phyloP scores from a whole-genome alignment of 2,888 invertebrate species.

The Pachycephus smyrnensis region DNA sequence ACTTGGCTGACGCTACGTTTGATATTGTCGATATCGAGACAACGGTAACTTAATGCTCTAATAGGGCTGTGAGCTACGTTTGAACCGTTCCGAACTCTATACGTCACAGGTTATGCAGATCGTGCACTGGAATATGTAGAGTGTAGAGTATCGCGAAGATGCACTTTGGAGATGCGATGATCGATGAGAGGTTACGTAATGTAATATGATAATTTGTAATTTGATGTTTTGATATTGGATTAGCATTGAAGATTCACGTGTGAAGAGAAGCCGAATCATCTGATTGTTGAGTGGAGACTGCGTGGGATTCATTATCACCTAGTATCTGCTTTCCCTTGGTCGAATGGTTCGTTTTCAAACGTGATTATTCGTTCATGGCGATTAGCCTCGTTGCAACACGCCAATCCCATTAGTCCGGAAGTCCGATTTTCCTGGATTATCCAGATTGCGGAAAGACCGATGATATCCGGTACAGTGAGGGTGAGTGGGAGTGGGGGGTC shows the following conservation, averaged over 20 bases:
- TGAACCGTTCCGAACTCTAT: background rate
- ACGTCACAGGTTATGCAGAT: background rate
- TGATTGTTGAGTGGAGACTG: background rate
- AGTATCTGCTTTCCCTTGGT: background rate
- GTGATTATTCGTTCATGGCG: background rate
- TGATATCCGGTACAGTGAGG: background rate
- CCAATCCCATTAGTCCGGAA: background rate
- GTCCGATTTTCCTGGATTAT: background rate
- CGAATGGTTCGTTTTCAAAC: background rate
- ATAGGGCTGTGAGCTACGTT: background rate
- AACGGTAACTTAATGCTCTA: background rate
- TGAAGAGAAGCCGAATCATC: background rate
- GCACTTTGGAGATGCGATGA: background rate
- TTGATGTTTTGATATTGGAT: background rate
- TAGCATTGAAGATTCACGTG: background rate
- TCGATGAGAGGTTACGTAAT: background rate
- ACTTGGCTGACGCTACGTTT: background rate
- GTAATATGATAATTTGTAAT: background rate
- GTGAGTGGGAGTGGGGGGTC: background rate
- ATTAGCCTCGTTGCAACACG: background rate
- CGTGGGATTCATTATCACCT: background rate
- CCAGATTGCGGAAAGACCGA: background rate
- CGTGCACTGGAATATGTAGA: background rate
- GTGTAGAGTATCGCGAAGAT: background rate
- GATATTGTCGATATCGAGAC: constrained; percentile 17